phyloP scores from a whole-genome alignment of 2,888 invertebrate genomes.

The Melipona bicolor region DNA sequence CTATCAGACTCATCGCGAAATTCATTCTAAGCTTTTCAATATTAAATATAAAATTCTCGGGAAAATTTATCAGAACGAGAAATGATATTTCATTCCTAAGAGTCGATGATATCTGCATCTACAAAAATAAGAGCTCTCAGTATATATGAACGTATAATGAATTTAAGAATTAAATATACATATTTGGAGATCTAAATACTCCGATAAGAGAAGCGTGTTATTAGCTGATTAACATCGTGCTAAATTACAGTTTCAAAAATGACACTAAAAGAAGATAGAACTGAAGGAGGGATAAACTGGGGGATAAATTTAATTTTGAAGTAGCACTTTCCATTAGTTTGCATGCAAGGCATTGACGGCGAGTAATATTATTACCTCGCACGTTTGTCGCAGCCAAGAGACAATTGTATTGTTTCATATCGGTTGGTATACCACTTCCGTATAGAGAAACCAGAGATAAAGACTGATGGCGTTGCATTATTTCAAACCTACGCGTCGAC shows the following conservation, averaged over 20 bases:
- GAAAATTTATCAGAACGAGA: background rate
- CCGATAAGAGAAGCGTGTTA: too few relatives aligned
- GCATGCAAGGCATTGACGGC: background rate
- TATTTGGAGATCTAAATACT: too few relatives aligned
- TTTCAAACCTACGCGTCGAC: constrained; percentile 24
- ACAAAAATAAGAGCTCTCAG: background rate
- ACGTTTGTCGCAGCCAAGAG: constrained; percentile 25
- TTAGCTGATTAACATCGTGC: background rate
- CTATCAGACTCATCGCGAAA: constrained; percentile 14
- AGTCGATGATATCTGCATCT: background rate
- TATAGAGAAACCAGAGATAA: constrained; percentile 60
- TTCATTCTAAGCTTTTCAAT: constrained; percentile 4
- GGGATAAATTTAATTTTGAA: background rate
- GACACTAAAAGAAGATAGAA: background rate
- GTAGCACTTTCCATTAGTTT: background rate
- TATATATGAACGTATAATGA: background rate
- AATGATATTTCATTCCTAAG: background rate
- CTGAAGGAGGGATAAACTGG: too few relatives aligned
- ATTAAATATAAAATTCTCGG: background rate
- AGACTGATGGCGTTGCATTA: constrained; percentile 48
- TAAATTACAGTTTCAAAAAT: background rate
- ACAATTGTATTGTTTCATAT: constrained; percentile 52
- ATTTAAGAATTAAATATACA: background rate
- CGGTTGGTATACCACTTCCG: constrained; percentile 61
- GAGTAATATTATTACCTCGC: constrained; percentile 9